These are phyloP conservation scores for Galagoides demidoff DNA, from an alignment of 2,797 vertebrate species.

Conservation along the genomic window DNA sequence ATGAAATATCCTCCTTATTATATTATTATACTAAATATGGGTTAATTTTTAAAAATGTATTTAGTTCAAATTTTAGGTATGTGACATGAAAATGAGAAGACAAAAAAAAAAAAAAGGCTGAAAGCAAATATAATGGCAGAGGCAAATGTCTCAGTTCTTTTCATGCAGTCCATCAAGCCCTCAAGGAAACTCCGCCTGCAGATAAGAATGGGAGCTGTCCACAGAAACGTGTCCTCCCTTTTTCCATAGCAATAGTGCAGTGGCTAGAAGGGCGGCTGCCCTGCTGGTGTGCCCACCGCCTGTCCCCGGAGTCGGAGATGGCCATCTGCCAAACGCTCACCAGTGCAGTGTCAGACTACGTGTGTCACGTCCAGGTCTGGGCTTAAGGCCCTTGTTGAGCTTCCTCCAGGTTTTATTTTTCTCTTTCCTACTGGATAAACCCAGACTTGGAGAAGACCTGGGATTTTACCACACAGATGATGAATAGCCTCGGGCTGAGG, in stretches of 20 bases:
- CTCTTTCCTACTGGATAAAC: background rate
- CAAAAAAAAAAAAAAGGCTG: background rate
- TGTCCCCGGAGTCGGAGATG: background rate
- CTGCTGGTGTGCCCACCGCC: too few species aligned
- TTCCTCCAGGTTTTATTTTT: background rate
- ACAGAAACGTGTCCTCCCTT: background rate
- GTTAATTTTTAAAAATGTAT: slow-evolving; percentile 23
- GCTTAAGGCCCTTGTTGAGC: background rate
- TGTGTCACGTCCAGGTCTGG: background rate
- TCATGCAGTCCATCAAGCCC: background rate
- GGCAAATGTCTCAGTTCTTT: background rate
- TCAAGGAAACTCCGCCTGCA: background rate
- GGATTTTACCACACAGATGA: background rate
- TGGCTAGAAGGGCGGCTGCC: background rate
- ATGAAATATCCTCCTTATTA: background rate
- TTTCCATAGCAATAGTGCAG: background rate
- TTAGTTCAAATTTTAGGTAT: slow-evolving; percentile 8
- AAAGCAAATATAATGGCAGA: slow-evolving; percentile 7
- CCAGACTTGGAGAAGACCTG: background rate
- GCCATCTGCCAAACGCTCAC: background rate
- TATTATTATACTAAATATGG: background rate
- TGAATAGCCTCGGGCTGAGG: background rate
- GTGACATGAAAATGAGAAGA: background rate
- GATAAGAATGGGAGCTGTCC: background rate
- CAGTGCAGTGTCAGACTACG: background rate